Base-by-base conservation (phyloP, 2,888 invertebrate genomes). In the Chloroclysta siterata region DNA sequence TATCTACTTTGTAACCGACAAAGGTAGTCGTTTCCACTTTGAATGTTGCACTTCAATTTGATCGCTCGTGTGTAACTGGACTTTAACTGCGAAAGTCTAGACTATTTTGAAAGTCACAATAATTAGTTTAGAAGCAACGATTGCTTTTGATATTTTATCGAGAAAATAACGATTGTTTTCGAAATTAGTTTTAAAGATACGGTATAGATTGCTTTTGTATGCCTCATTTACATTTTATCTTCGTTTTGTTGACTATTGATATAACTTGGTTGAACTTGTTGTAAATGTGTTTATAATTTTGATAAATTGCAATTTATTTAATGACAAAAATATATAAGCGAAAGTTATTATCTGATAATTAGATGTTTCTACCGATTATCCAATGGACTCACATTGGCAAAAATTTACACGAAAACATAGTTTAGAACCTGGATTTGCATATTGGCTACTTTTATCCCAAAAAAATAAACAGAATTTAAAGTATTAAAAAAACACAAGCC, bases 71-170 rank as follows among this genome's bases (percentile, higher is more conserved):
- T 44, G 53, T 42, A 22, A 22, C 48, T 48, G 28, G 48, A n/a
- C 46, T 46, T 46, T 46, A 46, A 17, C 46, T 17, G 46, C 46
- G 6, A 29, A 50, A 33, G 44, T 54, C 54, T 54, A 54, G 54
- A 46, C 44, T 8, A 50, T 54, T 53, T 29, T 39, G 36, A 39
- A 11, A 39, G 36, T 39, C 11, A 39, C 36, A 11, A 39, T 42
- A 28, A n/a, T 28, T n/a, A 53, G 42, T 28, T 33, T 28, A 11
- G 17, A 6, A 7, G 22, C 22, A 22, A 22, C 8, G 15, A 29
- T 10, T 54, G 44, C 7, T 44, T 44, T 44, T 29, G 28, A n/a
- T 28, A n/a, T 28, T 53, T 53, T 54, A 54, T 44, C 53, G 53
- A 4, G 14, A 28, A 44, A 10, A 2, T 54, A 46, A 54, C 44